A percentile compares a stretch with the other conserved stretches of the same genome.
Evolutionary conservation across 2,888 invertebrate genomes (phyloP).

Genomic region (Pseudococcus viburni): DNA sequence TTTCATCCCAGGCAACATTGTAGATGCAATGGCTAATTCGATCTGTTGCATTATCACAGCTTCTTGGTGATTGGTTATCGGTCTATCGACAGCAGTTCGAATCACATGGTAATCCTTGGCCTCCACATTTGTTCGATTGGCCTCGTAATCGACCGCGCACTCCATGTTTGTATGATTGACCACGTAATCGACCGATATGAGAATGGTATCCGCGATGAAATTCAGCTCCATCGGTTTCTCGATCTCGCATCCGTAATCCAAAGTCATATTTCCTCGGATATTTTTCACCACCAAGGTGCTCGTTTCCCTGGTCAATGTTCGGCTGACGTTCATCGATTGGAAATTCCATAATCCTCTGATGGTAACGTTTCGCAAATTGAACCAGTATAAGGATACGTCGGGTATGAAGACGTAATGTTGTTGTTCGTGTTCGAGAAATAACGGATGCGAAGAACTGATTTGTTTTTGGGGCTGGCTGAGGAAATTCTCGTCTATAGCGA

Average conservation of each 20-base stretch:
- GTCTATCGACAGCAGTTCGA: background rate
- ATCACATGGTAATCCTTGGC: too few species aligned
- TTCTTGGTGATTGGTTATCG: background rate
- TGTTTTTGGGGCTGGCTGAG: background rate
- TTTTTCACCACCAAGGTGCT: background rate
- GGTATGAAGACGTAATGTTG: background rate
- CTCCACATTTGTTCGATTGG: background rate
- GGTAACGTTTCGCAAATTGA: background rate
- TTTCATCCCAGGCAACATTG: background rate
- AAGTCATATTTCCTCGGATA: background rate
- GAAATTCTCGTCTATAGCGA: background rate
- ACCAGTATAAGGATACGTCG: background rate
- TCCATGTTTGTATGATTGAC: background rate
- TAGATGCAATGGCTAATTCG: background rate
- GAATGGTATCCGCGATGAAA: background rate
- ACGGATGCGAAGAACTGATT: background rate
- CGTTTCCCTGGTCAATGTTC: background rate
- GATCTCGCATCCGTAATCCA: background rate
- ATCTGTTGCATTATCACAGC: background rate
- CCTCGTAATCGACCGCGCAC: background rate
- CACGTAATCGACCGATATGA: background rate
- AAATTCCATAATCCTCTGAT: slow-evolving; percentile 7
- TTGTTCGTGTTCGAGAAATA: background rate
- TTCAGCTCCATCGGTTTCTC: background rate
- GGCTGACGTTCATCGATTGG: background rate